Evolutionary conservation across 2,113 vertebrate genomes (phyloP), one percentile per base, ranked within the genome.

Genomic region (Rana temporaria): DNA sequence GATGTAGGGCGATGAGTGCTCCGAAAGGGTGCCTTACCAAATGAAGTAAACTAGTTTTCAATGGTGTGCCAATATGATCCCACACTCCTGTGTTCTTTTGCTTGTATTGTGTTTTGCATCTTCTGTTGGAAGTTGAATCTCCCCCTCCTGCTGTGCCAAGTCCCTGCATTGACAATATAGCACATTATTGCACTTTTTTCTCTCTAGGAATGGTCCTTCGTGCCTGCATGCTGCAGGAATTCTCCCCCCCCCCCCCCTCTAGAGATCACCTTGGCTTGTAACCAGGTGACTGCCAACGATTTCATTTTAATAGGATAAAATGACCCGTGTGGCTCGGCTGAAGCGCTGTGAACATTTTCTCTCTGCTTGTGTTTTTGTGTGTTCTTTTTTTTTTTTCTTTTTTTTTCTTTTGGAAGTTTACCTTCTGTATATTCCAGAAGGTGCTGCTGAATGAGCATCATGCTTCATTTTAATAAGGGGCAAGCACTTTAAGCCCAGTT

Each of bases 281-380:
- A 73, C 70, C 70, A 73, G 70, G 70, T 73, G 70, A 73, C 70
- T 73, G 70, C 53, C 16, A 73, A 30, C 57, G 24, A 73, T 73
- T 73, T 57, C 24, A 19, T 57, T 73, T 57, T 53, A 57, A 73
- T 73, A 73, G 70, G 70, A 73, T 73, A 73, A 73, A 73, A 60
- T 38, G 71, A 74, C 71, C 56, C 71, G 71, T 19, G 55, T 19
- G 52, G 17, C 71, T 56, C 14, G 3, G 70, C 55, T 26, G 68
- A 71, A 30, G 69, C 30, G 53, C 53, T 60, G 19, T 38, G 55
- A 38, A 74, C 34, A 0, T 38, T 38, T 38, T 38, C 71, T 34
- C 71, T 60, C 71, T 3, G 26, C 26, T 30, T 30, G 26, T 30
- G 1, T 30, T n/a, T n/a, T n/a, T n/a, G n/a, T n/a, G n/a, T n/a